Base-by-base conservation (phyloP, 2,113 vertebrate species). In the Candoia aspera region DNA sequence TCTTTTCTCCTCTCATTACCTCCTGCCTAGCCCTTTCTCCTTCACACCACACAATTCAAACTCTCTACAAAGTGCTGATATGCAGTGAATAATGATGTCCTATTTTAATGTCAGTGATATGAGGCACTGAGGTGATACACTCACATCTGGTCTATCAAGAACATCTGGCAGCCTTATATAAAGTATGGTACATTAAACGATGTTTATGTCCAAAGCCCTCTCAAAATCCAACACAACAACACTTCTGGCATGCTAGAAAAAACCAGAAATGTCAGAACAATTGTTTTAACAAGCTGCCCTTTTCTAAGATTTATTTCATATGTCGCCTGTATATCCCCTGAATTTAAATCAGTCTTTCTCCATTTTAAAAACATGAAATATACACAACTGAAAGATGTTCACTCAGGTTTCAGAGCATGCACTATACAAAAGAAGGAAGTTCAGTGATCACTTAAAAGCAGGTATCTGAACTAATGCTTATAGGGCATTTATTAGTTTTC, bases 321-420 rank as follows among this genome's bases (percentile, higher is more conserved):
- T 0, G 0, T 53, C 37, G 85, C 15, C 64, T 58, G 89, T 1
- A 92, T 55, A 91, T 1, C 93, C 58, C 10, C 29, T 92, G 57
- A 46, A 79, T 53, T 79, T 91, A 46, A 91, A 88, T 46, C 91
- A 91, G 68, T 55, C 46, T 90, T 55, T 59, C 2, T 0, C 60
- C 91, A 94, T 11, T 58, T 49, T 94, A 87, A 94, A 88, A 91
- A 90, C 68, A 92, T 89, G 73, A 94, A 95, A 93, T 94, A 94
- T 86, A 59, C 89, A 84, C 60, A 93, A 93, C 92, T 17, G 84
- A 64, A 8, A 93, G 10, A 94, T 53, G 49, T 68, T 62, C 2
- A 49, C 6, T 8, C 57, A 64, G 49, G 33, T 64, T 24, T 86
- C 84, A n/a, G 55, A 89, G 90, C 91, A 89, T 62, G 91, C 4